Evolutionary conservation across 2,888 invertebrate species (phyloP).

Genomic region (Drosophila paucipuncta): DNA sequence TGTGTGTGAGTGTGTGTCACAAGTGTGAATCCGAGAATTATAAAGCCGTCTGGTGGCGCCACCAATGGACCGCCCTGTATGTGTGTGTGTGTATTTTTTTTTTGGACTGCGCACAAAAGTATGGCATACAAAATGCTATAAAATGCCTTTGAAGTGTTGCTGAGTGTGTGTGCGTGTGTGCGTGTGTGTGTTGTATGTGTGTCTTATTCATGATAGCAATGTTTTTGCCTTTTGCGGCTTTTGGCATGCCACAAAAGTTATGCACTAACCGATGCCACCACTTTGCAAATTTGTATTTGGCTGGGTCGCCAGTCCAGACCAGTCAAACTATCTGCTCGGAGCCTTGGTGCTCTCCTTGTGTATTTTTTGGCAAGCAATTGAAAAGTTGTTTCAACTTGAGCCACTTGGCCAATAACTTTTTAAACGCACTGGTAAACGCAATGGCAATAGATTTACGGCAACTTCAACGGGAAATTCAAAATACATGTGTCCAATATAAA

Average conservation of each 20-base stretch:
- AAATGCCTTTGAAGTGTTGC: slow-evolving; percentile 74
- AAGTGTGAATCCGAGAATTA: slow-evolving; percentile 34
- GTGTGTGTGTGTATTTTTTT: slow-evolving; percentile 23
- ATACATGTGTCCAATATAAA: slow-evolving; percentile 80
- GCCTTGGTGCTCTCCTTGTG: not conserved
- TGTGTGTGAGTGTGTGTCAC: slow-evolving; percentile 21
- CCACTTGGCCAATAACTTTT: slow-evolving; percentile 77
- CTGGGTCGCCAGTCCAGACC: slow-evolving; percentile 1
- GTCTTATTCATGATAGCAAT: slow-evolving; percentile 71
- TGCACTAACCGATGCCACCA: slow-evolving; percentile 74
- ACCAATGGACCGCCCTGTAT: slow-evolving; percentile 17
- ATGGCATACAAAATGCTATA: slow-evolving; percentile 59
- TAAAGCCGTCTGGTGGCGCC: slow-evolving; percentile 60
- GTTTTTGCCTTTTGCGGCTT: slow-evolving; percentile 77
- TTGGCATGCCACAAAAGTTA: slow-evolving; percentile 79
- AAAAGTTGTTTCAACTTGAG: slow-evolving; percentile 63
- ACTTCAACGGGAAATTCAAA: slow-evolving; percentile 61
- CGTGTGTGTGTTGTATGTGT: slow-evolving; percentile 24
- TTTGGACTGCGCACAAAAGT: slow-evolving; percentile 60
- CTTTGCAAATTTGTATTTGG: slow-evolving; percentile 74
- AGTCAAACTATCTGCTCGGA: slow-evolving; percentile 7
- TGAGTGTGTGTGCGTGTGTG: slow-evolving; percentile 8
- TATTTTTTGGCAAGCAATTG: slow-evolving; percentile 75
- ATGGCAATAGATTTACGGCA: slow-evolving; percentile 62
- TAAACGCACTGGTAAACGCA: slow-evolving; percentile 70